Conservation (phyloP, 2,888 invertebrate genomes). For the Drosophila meridiana region DNA sequence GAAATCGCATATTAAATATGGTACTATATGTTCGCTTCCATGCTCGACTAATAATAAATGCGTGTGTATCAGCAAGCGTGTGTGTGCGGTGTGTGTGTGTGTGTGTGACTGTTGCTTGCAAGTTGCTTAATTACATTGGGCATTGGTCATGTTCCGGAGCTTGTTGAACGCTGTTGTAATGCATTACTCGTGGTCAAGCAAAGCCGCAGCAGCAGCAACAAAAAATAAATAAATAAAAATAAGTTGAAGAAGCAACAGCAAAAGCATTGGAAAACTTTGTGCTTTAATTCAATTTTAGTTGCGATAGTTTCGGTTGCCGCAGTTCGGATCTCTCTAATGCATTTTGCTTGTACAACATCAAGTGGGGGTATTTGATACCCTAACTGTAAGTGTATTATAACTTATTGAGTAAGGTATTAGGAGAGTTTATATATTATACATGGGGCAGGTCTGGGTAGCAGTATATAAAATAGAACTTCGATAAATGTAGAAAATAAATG, state of each 20-base stretch:
- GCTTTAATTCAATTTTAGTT: constrained; percentile 75
- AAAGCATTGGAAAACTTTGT: constrained; percentile 59
- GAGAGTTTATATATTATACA: not conserved
- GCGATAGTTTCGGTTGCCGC: constrained; percentile 56
- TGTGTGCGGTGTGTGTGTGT: constrained; percentile 14
- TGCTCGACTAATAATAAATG: constrained; percentile 63
- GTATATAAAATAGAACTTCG: too few species aligned
- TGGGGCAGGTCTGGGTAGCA: too few species aligned
- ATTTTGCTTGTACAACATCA: constrained; percentile 62
- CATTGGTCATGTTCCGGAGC: constrained; percentile 55
- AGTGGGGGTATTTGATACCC: constrained; percentile 17
- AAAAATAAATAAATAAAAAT: constrained; percentile 8
- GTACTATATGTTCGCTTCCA: constrained; percentile 36
- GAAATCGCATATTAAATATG: constrained; percentile 78
- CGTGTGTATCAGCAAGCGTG: constrained; percentile 15
- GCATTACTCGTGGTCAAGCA: constrained; percentile 70
- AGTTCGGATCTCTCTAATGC: constrained; percentile 60
- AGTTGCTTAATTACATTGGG: constrained; percentile 73
- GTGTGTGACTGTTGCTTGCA: constrained; percentile 58
- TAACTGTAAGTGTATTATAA: not conserved
- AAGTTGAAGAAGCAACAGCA: constrained; percentile 7
- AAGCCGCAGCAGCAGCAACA: constrained; percentile 36
- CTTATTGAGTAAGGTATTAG: not conserved
- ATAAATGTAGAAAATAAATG: not conserved
- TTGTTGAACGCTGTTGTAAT: constrained; percentile 68